These are phyloP conservation scores for Hypanus sabinus DNA, from an alignment of 2,113 vertebrate genomes.

Conservation along the genomic window DNA sequence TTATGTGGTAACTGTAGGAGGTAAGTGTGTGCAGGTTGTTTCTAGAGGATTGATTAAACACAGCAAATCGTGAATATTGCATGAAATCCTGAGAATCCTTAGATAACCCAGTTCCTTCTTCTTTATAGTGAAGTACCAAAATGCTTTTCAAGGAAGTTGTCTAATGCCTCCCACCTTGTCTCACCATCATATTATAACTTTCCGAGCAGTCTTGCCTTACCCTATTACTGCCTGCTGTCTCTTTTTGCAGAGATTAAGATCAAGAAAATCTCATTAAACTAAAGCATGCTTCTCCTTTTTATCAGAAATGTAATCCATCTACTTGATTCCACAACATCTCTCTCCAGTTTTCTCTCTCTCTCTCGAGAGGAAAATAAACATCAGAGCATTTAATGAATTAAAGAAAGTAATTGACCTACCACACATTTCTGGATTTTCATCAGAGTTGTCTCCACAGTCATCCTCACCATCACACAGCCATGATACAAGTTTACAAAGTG, in stretches of 20 bases:
- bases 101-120: no score
- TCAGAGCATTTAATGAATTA: not conserved
- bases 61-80: not conserved
- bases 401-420: slow-evolving; percentile 56
- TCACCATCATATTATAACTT: no score
- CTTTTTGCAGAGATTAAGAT: not conserved
- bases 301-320: not conserved
- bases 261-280: not conserved
- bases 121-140: no score
- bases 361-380: not conserved
- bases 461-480: slow-evolving; percentile 98
- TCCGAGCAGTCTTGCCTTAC: not conserved
- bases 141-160: no score
- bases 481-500: slow-evolving; percentile 84
- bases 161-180: no score
- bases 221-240: not conserved
- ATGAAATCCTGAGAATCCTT: not conserved
- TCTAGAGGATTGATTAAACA: not conserved
- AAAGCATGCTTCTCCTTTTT: not conserved
- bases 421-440: slow-evolving; percentile 84
- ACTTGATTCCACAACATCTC: not conserved
- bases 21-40: not conserved
- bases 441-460: slow-evolving; percentile 95
- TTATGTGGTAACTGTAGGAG: no score
- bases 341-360: not conserved